Conservation (phyloP, 2,113 vertebrate species). For the Limnothrissa miodon region DNA sequence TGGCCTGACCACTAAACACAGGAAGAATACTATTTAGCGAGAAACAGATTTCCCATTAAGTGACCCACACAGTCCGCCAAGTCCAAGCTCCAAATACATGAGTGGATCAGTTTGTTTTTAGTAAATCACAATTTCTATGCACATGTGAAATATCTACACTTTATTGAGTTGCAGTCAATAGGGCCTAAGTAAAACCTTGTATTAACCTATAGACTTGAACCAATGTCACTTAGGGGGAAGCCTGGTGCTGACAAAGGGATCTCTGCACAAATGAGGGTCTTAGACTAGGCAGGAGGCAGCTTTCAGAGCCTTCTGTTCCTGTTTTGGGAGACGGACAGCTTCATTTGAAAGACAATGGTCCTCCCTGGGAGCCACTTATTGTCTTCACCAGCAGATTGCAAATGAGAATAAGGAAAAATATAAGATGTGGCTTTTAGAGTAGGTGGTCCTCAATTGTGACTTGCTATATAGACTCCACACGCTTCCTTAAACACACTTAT, state of each 20-base stretch:
- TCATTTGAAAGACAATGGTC: constrained; percentile 70
- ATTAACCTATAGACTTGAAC: not conserved
- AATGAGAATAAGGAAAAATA: constrained; percentile 53
- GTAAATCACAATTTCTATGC: not conserved
- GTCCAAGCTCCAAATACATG: not conserved
- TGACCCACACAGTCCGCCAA: not conserved
- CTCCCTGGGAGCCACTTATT: constrained; percentile 54
- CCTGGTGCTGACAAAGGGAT: constrained; percentile 28
- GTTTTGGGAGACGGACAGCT: constrained; percentile 64
- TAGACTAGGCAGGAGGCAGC: constrained; percentile 52
- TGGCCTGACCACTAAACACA: constrained; percentile 8
- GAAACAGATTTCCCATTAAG: not conserved
- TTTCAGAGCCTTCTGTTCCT: constrained; percentile 64
- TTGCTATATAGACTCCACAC: constrained; percentile 67
- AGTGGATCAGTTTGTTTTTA: not conserved
- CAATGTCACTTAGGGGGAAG: not conserved
- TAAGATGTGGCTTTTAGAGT: constrained; percentile 59
- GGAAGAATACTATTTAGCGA: not conserved
- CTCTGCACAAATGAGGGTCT: constrained; percentile 37
- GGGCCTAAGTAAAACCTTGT: not conserved
- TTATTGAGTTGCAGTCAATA: not conserved
- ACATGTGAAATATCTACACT: not conserved
- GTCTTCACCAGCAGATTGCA: constrained; percentile 50
- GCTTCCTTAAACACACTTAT: constrained; percentile 46
- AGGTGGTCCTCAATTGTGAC: constrained; percentile 71